Evolutionary conservation across 2,113 vertebrate genomes (phyloP).

Genomic region (Oreochromis niloticus): DNA sequence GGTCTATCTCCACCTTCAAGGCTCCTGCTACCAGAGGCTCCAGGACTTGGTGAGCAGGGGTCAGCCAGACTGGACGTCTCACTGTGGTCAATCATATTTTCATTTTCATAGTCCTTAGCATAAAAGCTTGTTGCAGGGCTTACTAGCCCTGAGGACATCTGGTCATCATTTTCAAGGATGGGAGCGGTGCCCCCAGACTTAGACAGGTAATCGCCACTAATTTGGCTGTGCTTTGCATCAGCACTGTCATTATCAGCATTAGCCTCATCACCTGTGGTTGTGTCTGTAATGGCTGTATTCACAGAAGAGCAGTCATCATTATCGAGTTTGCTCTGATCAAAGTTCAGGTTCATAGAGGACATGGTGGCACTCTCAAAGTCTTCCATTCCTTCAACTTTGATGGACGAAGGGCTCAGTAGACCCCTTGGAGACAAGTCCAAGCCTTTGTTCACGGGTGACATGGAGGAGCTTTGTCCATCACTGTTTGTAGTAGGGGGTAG

Average conservation of each 20-base stretch:
- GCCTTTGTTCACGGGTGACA: conserved; percentile 89
- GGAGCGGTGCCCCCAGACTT: conserved; percentile 84
- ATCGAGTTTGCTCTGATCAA: conserved; percentile 93
- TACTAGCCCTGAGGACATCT: conserved; percentile 93
- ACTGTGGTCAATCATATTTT: conserved; percentile 94
- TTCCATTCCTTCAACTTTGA: conserved; percentile 97
- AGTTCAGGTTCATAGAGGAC: conserved; percentile 91
- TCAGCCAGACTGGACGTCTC: conserved; percentile 97
- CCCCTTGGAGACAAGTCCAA: conserved; percentile 92
- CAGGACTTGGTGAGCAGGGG: conserved; percentile 94
- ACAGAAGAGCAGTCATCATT: conserved; percentile 99
- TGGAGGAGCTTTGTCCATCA: conserved; percentile 87
- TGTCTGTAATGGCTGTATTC: conserved; percentile 98
- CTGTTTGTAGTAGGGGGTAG: conserved; percentile 75
- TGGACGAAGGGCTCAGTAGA: conserved; percentile 92
- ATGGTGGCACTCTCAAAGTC: conserved; percentile 94
- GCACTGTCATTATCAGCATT: conserved; percentile 93
- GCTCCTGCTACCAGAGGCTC: conserved; percentile 86
- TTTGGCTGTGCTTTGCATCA: conserved; percentile 85
- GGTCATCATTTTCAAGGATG: conserved; percentile 92
- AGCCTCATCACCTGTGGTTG: conserved; percentile 96
- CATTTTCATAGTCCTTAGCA: conserved; percentile 94
- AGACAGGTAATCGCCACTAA: conserved; percentile 83
- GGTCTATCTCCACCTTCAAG: conserved; percentile 90
- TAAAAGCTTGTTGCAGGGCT: conserved; percentile 96